phyloP scores from a whole-genome alignment of 2,888 invertebrate genomes.

The Mayetiola destructor region DNA sequence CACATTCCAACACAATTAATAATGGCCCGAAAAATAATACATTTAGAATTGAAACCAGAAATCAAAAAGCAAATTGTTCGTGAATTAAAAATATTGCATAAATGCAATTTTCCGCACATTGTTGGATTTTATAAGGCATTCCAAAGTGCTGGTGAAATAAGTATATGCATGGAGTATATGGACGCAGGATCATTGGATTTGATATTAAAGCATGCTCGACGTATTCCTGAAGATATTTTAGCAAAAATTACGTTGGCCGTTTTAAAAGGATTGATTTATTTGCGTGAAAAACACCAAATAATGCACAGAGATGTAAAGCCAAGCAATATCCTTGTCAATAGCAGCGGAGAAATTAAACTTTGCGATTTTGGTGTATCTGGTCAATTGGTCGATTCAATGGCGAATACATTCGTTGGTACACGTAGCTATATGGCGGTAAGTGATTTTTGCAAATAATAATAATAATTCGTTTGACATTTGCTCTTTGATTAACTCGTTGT shows the following conservation, averaged over 20 bases:
- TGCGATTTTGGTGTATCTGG: slow-evolving; percentile 99
- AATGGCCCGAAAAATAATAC: slow-evolving; percentile 97
- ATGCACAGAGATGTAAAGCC: slow-evolving; percentile 96
- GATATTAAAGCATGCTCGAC: slow-evolving; percentile 88
- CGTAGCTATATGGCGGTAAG: slow-evolving; percentile 98
- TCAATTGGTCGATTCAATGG: slow-evolving; percentile 98
- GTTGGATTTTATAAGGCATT: slow-evolving; percentile 99
- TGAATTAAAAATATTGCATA: slow-evolving; percentile 95
- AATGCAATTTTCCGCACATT: slow-evolving; percentile 98
- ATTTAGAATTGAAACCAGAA: slow-evolving; percentile 96
- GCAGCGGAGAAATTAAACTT: slow-evolving; percentile 96
- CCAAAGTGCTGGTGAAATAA: slow-evolving; percentile 94
- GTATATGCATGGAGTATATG: slow-evolving; percentile 99
- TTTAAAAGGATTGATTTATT: slow-evolving; percentile 87
- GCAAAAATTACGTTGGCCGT: slow-evolving; percentile 72
- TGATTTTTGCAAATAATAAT: slow-evolving; percentile 22
- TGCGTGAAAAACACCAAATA: slow-evolving; percentile 92
- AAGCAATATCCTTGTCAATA: slow-evolving; percentile 96
- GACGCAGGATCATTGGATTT: slow-evolving; percentile 97
- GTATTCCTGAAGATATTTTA: slow-evolving; percentile 91
- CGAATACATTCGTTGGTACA: slow-evolving; percentile 98
- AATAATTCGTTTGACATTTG: neutral
- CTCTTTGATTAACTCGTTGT: neutral
- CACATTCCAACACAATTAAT: slow-evolving; percentile 89
- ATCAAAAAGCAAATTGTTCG: slow-evolving; percentile 97